Percentiles rank a stretch among this genome's conserved stretches.
phyloP scores from a whole-genome alignment of 2,797 vertebrate genomes.

The Sebastes kiyomatsui region DNA sequence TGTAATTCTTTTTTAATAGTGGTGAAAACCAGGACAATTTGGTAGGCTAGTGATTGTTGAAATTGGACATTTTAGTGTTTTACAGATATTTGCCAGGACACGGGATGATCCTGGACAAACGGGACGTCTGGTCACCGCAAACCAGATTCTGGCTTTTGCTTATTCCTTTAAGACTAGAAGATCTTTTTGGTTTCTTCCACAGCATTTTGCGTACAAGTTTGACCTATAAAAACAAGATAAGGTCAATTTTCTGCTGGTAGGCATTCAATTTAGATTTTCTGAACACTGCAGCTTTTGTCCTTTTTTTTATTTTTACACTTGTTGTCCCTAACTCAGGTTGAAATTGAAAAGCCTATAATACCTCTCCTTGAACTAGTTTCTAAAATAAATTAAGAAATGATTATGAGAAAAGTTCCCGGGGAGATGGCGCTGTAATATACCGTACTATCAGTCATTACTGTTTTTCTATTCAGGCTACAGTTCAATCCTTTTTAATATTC shows the following conservation, averaged over 20 bases:
- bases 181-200: neutral
- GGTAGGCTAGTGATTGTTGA: no score
- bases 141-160: neutral
- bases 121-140: neutral
- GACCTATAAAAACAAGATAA: neutral
- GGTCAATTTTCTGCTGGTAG: neutral
- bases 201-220: neutral
- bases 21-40: no score
- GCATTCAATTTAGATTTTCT: neutral
- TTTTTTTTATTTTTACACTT: neutral
- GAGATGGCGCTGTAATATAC: slow-evolving; percentile 9
- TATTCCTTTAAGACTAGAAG: neutral
- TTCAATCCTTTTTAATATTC: slow-evolving; percentile 44
- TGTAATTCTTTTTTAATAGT: no score
- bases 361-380: neutral
- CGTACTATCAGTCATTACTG: slow-evolving; percentile 17
- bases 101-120: no score
- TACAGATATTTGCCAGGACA: no score
- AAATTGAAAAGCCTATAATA: neutral
- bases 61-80: no score
- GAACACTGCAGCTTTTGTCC: neutral
- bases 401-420: slow-evolving; percentile 7
- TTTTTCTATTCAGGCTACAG: slow-evolving; percentile 9
- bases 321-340: neutral
- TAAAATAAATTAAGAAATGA: neutral